A percentile compares a stretch with the other conserved stretches of the same genome.
Conservation (phyloP, 2,888 invertebrate genomes). For the Cataglyphis rosenhaueri region DNA sequence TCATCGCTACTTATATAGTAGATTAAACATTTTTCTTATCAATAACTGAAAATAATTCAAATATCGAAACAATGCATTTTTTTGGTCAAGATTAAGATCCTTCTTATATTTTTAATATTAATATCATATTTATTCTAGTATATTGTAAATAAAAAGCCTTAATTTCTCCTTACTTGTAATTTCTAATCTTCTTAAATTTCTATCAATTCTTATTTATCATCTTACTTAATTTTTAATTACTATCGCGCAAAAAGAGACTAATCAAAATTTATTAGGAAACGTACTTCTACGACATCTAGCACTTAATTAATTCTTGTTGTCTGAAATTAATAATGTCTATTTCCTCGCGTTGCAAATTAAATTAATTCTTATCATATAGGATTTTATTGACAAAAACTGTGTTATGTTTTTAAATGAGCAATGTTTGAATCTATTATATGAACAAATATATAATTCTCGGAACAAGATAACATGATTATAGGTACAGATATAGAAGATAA, state of each 20-base stretch:
- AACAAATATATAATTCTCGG: neutral
- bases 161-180: neutral
- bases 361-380: neutral
- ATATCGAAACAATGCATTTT: neutral
- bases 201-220: neutral
- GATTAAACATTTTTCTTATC: neutral
- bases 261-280: conserved; percentile 28
- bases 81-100: neutral
- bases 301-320: conserved; percentile 26
- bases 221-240: conserved; percentile 15
- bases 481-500: neutral
- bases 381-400: neutral
- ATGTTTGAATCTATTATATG: neutral
- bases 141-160: neutral
- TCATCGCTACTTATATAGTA: neutral
- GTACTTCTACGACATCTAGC: neutral
- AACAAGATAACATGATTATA: neutral
- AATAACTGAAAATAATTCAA: neutral
- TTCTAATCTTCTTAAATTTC: neutral
- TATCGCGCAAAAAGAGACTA: conserved; percentile 2
- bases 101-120: neutral
- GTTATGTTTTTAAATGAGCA: neutral
- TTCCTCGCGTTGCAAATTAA: neutral
- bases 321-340: neutral
- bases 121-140: neutral